These are phyloP conservation scores for Anas georgica DNA, from an alignment of 2,797 vertebrate genomes.

Conservation along the genomic window DNA sequence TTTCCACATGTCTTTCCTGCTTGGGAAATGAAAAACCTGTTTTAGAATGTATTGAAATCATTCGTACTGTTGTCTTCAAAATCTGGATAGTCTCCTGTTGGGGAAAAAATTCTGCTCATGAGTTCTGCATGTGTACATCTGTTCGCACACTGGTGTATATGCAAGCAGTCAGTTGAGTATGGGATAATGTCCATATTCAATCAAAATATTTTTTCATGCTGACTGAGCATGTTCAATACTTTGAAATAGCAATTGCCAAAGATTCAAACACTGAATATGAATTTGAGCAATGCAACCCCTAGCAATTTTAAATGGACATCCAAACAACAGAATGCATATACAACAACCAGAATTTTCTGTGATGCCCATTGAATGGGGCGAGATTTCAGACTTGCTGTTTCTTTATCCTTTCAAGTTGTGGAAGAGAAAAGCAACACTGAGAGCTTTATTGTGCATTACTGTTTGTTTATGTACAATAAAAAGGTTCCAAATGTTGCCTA, in stretches of 20 bases:
- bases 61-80: neutral
- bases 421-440: neutral
- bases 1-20: neutral
- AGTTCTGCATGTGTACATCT: neutral
- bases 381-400: neutral
- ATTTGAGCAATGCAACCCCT: neutral
- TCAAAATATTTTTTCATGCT: neutral
- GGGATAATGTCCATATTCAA: neutral
- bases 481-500: neutral
- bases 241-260: neutral
- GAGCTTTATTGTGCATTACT: rapidly evolving
- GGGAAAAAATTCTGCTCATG: neutral
- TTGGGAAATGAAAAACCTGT: neutral
- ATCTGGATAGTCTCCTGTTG: neutral
- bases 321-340: neutral
- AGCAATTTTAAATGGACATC: neutral
- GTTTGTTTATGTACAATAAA: neutral
- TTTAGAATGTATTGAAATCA: neutral
- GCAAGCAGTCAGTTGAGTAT: neutral
- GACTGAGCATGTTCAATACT: neutral
- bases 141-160: too few relatives aligned
- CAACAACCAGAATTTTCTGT: neutral
- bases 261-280: neutral
- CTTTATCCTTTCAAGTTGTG: neutral
- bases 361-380: neutral